phyloP scores from a whole-genome alignment of 2,888 invertebrate genomes.

The Phyllotreta cruciferae region DNA sequence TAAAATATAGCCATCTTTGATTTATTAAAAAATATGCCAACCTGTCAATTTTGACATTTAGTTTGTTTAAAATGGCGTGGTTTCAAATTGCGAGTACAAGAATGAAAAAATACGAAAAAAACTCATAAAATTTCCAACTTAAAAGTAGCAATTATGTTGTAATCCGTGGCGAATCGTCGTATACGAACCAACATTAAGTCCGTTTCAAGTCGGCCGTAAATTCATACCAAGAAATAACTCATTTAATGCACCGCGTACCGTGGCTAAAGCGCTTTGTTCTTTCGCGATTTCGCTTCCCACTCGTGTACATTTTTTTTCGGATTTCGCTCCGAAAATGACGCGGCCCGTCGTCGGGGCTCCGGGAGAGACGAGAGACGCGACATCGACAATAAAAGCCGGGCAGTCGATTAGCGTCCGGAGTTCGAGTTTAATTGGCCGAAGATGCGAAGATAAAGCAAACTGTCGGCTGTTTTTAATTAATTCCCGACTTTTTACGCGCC shows the following conservation, averaged over 20 bases:
- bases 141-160: constrained; percentile 36
- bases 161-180: constrained; percentile 37
- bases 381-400: constrained; percentile 27
- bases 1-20: no score
- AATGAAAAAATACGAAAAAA: not conserved
- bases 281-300: constrained; percentile 7
- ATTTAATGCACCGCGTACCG: constrained; percentile 38
- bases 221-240: constrained; percentile 39
- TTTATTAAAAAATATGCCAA: no score
- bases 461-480: constrained; percentile 26
- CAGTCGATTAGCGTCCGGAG: not conserved
- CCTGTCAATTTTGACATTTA: no score
- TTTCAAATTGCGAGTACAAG: no score
- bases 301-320: not conserved
- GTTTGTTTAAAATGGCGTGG: no score
- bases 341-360: not conserved
- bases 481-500: not conserved
- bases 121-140: constrained; percentile 29
- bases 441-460: constrained; percentile 21
- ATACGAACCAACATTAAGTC: constrained; percentile 25
- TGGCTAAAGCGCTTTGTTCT: constrained; percentile 38
- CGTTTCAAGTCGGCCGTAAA: constrained; percentile 32
- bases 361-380: constrained; percentile 14
- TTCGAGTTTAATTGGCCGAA: constrained; percentile 30
- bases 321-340: no score